phyloP scores from a whole-genome alignment of 2,797 vertebrate species.

The Thunnus albacares region DNA sequence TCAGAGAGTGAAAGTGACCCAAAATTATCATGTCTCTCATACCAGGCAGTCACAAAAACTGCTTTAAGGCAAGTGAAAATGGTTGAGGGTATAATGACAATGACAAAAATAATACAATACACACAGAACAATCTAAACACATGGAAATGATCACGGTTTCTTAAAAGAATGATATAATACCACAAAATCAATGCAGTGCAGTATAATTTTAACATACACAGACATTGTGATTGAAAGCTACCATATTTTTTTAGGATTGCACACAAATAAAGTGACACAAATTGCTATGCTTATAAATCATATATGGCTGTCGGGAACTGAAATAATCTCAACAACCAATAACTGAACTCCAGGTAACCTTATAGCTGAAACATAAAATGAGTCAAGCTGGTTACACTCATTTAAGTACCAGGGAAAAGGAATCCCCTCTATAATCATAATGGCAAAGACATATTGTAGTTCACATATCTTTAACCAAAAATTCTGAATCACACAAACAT shows the following conservation, averaged over 20 bases:
- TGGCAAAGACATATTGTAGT: constrained; percentile 10
- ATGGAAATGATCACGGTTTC: neutral
- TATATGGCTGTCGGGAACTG: neutral
- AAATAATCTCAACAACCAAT: constrained; percentile 33
- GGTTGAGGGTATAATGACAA: constrained; percentile 4
- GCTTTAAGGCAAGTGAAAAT: constrained; percentile 42
- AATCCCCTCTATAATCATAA: constrained; percentile 11
- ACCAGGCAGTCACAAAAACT: neutral
- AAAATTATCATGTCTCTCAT: constrained; percentile 5
- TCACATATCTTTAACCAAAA: neutral
- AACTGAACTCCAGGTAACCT: neutral
- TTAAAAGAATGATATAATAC: constrained; percentile 22
- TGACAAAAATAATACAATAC: neutral
- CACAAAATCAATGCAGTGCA: constrained; percentile 30
- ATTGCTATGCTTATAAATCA: constrained; percentile 11
- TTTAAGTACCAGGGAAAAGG: constrained; percentile 1
- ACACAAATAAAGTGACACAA: constrained; percentile 39
- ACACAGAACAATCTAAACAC: constrained; percentile 26
- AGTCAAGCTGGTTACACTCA: constrained; percentile 1
- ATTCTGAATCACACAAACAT: constrained; percentile 42
- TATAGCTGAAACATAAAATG: constrained; percentile 15
- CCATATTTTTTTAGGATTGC: constrained; percentile 31
- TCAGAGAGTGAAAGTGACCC: neutral
- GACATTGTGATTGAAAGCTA: constrained; percentile 32
- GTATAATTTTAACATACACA: constrained; percentile 10